These are phyloP conservation scores for Cardiocondyla obscurior DNA, from an alignment of 1,140 invertebrate species.

Conservation along the genomic window DNA sequence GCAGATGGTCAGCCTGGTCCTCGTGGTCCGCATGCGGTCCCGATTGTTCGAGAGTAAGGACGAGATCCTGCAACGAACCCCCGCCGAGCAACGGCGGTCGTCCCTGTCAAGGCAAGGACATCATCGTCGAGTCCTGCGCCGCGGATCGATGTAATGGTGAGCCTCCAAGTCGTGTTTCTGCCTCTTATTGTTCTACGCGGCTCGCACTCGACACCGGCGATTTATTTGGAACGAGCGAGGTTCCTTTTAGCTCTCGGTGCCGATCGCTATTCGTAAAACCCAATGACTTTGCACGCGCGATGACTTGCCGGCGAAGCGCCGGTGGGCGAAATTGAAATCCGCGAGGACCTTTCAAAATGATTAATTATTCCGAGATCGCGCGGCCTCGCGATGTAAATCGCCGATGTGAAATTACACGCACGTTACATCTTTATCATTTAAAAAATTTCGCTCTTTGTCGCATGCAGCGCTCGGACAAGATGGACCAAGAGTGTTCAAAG, in stretches of 20 bases:
- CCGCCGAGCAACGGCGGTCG: conserved; percentile 86
- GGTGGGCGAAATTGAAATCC: conserved; percentile 7
- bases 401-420: background rate
- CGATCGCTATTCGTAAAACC: conserved; percentile 38
- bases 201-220: conserved; percentile 36
- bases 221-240: conserved; percentile 64
- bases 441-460: conserved; percentile 32
- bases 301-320: conserved; percentile 15
- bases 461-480: conserved; percentile 69
- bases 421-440: background rate
- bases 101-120: conserved; percentile 88
- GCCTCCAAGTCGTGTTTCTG: conserved; percentile 62
- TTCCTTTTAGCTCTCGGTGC: conserved; percentile 1
- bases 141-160: conserved; percentile 83
- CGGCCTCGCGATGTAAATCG: background rate
- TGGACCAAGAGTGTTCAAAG: conserved; percentile 70
- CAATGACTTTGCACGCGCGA: conserved; percentile 38
- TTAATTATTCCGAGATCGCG: background rate
- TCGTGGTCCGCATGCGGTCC: conserved; percentile 94
- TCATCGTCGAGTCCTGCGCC: conserved; percentile 85
- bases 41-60: conserved; percentile 92
- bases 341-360: background rate
- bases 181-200: conserved; percentile 53
- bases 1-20: conserved; percentile 93
- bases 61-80: conserved; percentile 91